These are phyloP conservation scores for Paragorgia papillata DNA, from an alignment of 92 coral and sea anemone species.

Conservation along the genomic window DNA sequence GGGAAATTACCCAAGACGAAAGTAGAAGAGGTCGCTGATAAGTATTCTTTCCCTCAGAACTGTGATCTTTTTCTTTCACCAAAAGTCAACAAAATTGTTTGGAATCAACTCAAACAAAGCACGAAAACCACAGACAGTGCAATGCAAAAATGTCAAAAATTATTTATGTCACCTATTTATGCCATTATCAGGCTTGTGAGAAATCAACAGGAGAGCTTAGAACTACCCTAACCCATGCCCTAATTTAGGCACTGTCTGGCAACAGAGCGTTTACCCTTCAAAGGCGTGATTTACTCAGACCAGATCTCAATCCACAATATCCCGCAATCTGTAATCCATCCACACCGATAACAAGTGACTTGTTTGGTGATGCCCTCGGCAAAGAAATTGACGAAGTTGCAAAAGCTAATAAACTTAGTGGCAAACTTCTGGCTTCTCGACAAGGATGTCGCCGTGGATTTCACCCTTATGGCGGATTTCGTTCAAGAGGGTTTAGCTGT, in stretches of 20 bases:
- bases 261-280: slow-evolving; percentile 48
- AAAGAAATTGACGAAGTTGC: slow-evolving; percentile 51
- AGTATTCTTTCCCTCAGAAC: slow-evolving; percentile 1
- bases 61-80: slow-evolving; percentile 33
- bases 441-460: slow-evolving; percentile 15
- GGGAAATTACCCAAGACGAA: too few species aligned
- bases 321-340: slow-evolving; percentile 49
- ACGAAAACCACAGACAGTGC: too few species aligned
- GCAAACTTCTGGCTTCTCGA: slow-evolving; percentile 21
- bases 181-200: slow-evolving; percentile 46
- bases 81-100: too few species aligned
- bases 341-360: slow-evolving; percentile 51
- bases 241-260: slow-evolving; percentile 42
- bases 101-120: too few species aligned
- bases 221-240: slow-evolving; percentile 47
- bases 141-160: slow-evolving; percentile 30
- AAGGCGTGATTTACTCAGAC: slow-evolving; percentile 38
- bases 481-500: background rate
- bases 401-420: slow-evolving; percentile 52
- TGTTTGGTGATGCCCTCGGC: slow-evolving; percentile 58
- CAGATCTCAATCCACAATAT: slow-evolving; percentile 52
- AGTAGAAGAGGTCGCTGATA: background rate
- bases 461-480: slow-evolving; percentile 41
- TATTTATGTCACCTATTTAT: slow-evolving; percentile 33
- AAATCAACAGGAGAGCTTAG: slow-evolving; percentile 40